Conservation (phyloP, 2,113 vertebrate species). For the Corythoichthys intestinalis region DNA sequence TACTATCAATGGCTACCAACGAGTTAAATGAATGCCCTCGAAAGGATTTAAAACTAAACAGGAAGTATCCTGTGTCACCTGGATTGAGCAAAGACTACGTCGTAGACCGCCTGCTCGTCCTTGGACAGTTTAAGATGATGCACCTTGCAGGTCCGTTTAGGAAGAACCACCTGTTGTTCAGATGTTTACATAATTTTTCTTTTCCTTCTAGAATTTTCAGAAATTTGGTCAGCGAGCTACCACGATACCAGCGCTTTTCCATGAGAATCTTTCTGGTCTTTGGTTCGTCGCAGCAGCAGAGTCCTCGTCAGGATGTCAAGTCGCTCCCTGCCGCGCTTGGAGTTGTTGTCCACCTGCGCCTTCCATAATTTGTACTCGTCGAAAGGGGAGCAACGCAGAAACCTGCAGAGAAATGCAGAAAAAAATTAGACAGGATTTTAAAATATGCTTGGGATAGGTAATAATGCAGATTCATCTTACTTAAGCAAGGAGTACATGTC, state of each 20-base stretch:
- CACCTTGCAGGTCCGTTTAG: conserved; percentile 73
- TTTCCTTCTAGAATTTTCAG: neutral
- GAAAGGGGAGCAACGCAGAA: conserved; percentile 90
- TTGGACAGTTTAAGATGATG: conserved; percentile 83
- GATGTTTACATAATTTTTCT: neutral
- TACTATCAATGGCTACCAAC: no score
- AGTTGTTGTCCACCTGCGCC: conserved; percentile 90
- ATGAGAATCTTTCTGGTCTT: conserved; percentile 78
- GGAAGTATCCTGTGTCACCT: conserved; percentile 65
- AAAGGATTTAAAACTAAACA: neutral
- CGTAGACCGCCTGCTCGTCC: conserved; percentile 84
- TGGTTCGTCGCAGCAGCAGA: conserved; percentile 86
- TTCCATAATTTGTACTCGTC: conserved; percentile 93
- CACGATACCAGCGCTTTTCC: conserved; percentile 87
- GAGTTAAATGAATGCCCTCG: no score
- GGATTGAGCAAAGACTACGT: conserved; percentile 85
- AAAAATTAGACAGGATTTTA: neutral
- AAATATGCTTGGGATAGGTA: neutral
- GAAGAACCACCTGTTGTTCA: conserved; percentile 77
- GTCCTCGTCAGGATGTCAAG: conserved; percentile 85
- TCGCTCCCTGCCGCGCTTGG: conserved; percentile 83
- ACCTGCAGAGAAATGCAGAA: conserved; percentile 65
- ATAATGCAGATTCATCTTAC: conserved; percentile 64
- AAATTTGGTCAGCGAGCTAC: neutral
- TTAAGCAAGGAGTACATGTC: conserved; percentile 94